phyloP scores from a whole-genome alignment of 2,888 invertebrate genomes.

The Neoascia interrupta region DNA sequence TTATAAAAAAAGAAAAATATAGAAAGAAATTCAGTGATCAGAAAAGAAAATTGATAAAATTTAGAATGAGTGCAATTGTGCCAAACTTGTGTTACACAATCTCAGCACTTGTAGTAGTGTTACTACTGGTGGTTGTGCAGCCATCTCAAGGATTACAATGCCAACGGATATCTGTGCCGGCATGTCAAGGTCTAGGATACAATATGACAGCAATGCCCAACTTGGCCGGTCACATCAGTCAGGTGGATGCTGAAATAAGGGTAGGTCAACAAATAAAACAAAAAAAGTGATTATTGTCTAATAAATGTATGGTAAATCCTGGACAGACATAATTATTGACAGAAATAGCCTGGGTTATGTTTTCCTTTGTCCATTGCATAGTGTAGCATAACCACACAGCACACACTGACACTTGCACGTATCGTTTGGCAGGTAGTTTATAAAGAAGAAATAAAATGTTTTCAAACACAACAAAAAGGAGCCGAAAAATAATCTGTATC shows the following conservation, averaged over 20 bases:
- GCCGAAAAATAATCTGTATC: constrained; percentile 19
- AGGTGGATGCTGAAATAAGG: constrained; percentile 89
- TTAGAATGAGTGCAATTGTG: constrained; percentile 37
- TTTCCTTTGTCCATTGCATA: not conserved
- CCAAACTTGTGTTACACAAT: constrained; percentile 29
- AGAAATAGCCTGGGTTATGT: not conserved
- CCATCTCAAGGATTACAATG: constrained; percentile 82
- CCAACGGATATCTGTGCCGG: constrained; percentile 88
- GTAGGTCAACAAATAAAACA: constrained; percentile 82
- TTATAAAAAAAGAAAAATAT: constrained; percentile 1
- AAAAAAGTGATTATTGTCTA: no score
- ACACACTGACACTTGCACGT: constrained; percentile 5
- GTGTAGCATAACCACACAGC: not conserved
- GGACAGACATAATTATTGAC: constrained; percentile 2
- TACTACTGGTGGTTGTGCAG: constrained; percentile 42
- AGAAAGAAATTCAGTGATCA: constrained; percentile 22
- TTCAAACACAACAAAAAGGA: constrained; percentile 22
- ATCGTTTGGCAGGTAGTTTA: constrained; percentile 53
- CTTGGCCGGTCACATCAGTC: constrained; percentile 89
- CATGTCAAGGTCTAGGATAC: constrained; percentile 91
- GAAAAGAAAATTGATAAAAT: not conserved
- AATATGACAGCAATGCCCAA: constrained; percentile 93
- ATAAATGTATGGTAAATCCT: not conserved
- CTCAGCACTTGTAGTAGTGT: constrained; percentile 24
- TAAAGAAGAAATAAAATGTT: not conserved